Percentiles rank a stretch among this genome's conserved stretches.
Conservation (phyloP, 92 coral and sea anemone genomes). For the Actinernus sp. region DNA sequence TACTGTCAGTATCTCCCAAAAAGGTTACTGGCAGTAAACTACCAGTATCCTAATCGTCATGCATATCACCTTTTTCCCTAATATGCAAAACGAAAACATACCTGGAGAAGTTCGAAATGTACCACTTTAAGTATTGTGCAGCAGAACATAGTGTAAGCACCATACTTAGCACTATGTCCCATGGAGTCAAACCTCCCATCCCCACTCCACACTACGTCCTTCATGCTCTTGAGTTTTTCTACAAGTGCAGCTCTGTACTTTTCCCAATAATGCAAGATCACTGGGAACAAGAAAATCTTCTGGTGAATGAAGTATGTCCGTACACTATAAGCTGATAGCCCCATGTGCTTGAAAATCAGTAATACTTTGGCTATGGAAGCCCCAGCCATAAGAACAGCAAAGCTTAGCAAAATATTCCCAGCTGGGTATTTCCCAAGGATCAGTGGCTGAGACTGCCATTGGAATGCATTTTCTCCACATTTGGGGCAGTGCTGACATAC, state of each 20-base stretch:
- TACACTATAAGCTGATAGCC: conserved; percentile 30
- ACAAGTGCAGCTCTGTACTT: conserved; percentile 33
- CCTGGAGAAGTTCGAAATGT: conserved; percentile 65
- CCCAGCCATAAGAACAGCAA: conserved; percentile 49
- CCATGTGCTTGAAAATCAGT: conserved; percentile 51
- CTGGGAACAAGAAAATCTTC: conserved; percentile 53
- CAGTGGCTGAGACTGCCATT: conserved; percentile 51
- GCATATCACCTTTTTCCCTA: not conserved
- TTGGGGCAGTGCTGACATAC: conserved; percentile 45
- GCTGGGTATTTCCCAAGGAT: conserved; percentile 46
- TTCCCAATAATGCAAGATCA: conserved; percentile 49
- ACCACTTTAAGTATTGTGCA: conserved; percentile 26
- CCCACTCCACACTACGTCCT: conserved; percentile 62
- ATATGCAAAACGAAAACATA: not conserved
- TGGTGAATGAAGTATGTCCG: conserved; percentile 66
- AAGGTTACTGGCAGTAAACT: too few species aligned
- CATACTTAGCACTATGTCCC: conserved; percentile 62
- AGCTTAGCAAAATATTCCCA: conserved; percentile 51
- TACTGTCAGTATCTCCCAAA: too few species aligned
- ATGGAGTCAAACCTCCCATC: conserved; percentile 68
- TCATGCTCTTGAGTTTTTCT: conserved; percentile 7
- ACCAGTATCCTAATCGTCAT: too few species aligned
- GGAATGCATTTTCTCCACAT: conserved; percentile 24
- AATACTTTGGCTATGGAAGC: conserved; percentile 43
- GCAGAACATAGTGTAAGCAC: conserved; percentile 55